Base-by-base conservation (phyloP, 2,888 invertebrate species). In the Pyrrhosoma nymphula region DNA sequence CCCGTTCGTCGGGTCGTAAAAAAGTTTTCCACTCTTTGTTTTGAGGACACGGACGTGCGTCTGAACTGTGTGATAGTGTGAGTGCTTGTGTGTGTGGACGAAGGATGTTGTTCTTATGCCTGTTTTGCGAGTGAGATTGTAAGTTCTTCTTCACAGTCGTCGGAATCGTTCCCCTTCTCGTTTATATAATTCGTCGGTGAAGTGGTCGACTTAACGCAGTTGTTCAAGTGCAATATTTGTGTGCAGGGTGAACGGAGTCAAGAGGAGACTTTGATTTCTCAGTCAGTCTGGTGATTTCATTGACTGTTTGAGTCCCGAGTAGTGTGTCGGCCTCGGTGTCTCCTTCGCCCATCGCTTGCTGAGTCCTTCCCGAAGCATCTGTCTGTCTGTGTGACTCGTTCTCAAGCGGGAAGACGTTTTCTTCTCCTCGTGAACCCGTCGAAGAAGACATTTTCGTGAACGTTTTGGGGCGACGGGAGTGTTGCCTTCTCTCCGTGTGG, bases 31-130 rank as follows among this genome's bases (percentile, higher is more conserved):
- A 1, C 69, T 10, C 69, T 26, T n/a, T 26, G 26, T 69, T 69
- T 69, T 69, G 69, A 35, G 82, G 82, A 82, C 82, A 82, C 82
- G 82, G 82, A 82, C 82, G 30, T 82, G 82, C 10, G 82, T 16
- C 30, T 12, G 35, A 35, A 82, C 35, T 35, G 82, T 3, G 82
- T 82, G 35, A 23, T 20, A 69, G 12, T 82, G 82, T 82, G 75
- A 23, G 12, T 82, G 82, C n/a, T n/a, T 12, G 82, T 35, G 30
- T 82, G 82, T 30, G 82, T 18, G 35, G 82, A 82, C 35, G 82
- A 35, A 82, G 82, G 82, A 82, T 82, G 82, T 30, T 35, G 12
- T 60, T 82, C 14, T 16, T 8, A 14, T 60, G 16, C 60, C 2
- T 60, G 60, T 60, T 60, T 20, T 26, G 82, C 30, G 82, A 69